phyloP scores from a whole-genome alignment of 2,113 vertebrate species.

The Geothlypis trichas region DNA sequence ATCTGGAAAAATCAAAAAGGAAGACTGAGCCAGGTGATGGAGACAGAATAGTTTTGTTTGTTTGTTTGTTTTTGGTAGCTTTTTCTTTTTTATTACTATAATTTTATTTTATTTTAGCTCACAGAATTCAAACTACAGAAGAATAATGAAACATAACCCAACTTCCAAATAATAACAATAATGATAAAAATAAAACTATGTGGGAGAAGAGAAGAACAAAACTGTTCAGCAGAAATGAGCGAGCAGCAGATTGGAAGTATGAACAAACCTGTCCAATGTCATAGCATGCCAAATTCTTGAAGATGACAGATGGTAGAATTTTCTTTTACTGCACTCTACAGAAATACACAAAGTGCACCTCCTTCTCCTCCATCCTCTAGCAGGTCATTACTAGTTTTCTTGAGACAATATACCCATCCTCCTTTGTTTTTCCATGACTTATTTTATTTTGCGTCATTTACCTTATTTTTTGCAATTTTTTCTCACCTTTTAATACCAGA shows the following conservation, averaged over 20 bases:
- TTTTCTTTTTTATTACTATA: neutral
- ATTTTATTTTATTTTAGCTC: neutral
- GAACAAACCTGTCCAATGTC: conserved; percentile 56
- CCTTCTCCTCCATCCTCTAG: neutral
- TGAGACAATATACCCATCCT: neutral
- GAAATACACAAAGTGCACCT: conserved; percentile 31
- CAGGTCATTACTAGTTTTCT: neutral
- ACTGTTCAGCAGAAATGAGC: conserved; percentile 38
- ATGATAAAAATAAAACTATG: conserved; percentile 59
- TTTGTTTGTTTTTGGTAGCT: neutral
- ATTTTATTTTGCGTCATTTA: neutral
- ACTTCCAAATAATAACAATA: conserved; percentile 44
- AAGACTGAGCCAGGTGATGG: neutral
- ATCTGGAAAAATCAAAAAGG: neutral
- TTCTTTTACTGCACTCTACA: conserved; percentile 40
- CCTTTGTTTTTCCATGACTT: neutral
- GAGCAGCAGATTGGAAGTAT: conserved; percentile 62
- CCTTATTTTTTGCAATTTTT: neutral
- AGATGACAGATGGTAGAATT: conserved; percentile 60
- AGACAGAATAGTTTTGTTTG: neutral
- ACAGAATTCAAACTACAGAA: neutral
- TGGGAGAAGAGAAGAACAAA: conserved; percentile 56
- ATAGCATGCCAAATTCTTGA: conserved; percentile 57
- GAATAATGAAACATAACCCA: neutral
- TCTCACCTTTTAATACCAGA: neutral